These are phyloP conservation scores for Menura novaehollandiae DNA, from an alignment of 2,113 vertebrate species.

Conservation along the genomic window DNA sequence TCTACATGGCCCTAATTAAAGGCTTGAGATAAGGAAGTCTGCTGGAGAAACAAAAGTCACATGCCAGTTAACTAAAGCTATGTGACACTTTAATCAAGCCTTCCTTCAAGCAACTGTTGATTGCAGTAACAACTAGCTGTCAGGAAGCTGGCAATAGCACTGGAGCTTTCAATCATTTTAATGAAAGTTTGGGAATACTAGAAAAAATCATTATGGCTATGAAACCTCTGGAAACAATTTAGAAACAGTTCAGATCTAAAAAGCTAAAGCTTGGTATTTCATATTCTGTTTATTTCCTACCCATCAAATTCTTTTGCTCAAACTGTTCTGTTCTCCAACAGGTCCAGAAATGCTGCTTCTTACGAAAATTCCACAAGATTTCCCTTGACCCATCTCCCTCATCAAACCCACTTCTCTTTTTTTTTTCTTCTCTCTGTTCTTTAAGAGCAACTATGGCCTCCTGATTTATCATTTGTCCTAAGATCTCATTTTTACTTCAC, in stretches of 20 bases:
- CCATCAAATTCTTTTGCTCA: background rate
- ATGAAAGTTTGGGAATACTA: background rate
- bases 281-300: background rate
- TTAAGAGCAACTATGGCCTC: background rate
- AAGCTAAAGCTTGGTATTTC: background rate
- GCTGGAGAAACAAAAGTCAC: slow-evolving; percentile 11
- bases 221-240: background rate
- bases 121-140: background rate
- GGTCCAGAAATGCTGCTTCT: background rate
- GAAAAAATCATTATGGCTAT: background rate
- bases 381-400: background rate
- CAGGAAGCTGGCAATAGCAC: background rate
- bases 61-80: background rate
- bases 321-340: background rate
- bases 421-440: background rate
- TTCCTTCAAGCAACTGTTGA: background rate
- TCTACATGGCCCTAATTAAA: background rate
- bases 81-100: background rate
- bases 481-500: background rate
- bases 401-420: background rate
- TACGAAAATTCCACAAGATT: background rate
- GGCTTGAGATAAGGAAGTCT: background rate
- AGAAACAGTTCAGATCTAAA: background rate
- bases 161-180: background rate
- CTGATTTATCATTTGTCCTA: background rate